phyloP scores from a whole-genome alignment of 2,113 vertebrate genomes.

The Octodon degus region DNA sequence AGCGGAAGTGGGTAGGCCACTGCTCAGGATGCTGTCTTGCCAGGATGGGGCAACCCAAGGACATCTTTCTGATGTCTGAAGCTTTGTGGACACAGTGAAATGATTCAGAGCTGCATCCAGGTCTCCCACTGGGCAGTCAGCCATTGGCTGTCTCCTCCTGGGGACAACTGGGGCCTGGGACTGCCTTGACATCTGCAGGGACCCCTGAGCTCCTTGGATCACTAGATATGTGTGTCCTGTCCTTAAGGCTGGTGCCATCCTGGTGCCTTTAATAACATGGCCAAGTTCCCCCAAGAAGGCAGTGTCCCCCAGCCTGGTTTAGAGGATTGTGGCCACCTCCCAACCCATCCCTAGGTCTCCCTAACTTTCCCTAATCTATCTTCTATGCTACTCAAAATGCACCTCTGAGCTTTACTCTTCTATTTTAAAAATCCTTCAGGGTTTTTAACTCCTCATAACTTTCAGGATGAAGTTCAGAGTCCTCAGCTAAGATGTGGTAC shows the following conservation, averaged over 20 bases:
- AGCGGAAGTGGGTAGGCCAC: background rate
- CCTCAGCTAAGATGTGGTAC: background rate
- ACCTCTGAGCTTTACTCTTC: background rate
- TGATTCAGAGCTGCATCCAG: background rate
- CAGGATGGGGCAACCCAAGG: background rate
- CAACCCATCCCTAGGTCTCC: background rate
- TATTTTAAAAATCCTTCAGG: background rate
- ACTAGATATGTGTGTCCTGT: background rate
- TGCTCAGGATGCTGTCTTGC: background rate
- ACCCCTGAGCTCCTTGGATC: background rate
- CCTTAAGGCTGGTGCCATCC: background rate
- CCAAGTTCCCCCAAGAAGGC: background rate
- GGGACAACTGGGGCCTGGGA: background rate
- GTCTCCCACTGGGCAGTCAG: background rate
- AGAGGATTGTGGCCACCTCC: background rate
- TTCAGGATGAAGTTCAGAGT: background rate
- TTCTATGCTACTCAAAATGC: background rate
- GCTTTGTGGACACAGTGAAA: constrained; percentile 5
- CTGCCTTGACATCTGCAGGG: background rate
- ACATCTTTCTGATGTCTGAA: background rate
- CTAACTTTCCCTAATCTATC: background rate
- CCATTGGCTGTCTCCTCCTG: background rate
- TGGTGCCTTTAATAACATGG: background rate
- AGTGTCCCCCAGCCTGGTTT: background rate
- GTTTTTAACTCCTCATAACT: background rate